Evolutionary conservation across 2,888 invertebrate species (phyloP).

Genomic region (Argyresthia albistria): DNA sequence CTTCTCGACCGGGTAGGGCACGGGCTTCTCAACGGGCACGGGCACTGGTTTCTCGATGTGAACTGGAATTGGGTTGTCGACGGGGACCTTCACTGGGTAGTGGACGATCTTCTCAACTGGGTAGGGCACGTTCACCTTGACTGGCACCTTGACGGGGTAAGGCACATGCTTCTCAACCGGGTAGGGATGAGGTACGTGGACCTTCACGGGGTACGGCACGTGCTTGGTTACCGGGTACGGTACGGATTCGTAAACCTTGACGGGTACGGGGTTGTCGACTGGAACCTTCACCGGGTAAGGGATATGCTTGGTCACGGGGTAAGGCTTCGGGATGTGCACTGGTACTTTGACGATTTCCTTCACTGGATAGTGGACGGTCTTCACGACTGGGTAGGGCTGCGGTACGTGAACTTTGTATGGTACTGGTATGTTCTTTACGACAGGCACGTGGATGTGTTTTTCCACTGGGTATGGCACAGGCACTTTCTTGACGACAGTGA

Average conservation of each 20-base stretch:
- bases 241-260: slow-evolving; percentile 77
- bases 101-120: slow-evolving; percentile 82
- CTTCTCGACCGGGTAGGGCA: slow-evolving; percentile 83
- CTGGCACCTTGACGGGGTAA: slow-evolving; percentile 77
- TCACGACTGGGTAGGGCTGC: slow-evolving; percentile 79
- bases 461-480: slow-evolving; percentile 81
- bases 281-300: slow-evolving; percentile 71
- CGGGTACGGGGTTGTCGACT: slow-evolving; percentile 74
- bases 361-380: slow-evolving; percentile 77
- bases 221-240: slow-evolving; percentile 76
- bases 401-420: slow-evolving; percentile 80
- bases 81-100: slow-evolving; percentile 78
- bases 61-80: slow-evolving; percentile 79
- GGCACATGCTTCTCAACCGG: slow-evolving; percentile 81
- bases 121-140: slow-evolving; percentile 81
- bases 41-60: slow-evolving; percentile 78
- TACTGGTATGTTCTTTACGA: slow-evolving; percentile 76
- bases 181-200: slow-evolving; percentile 80
- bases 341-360: slow-evolving; percentile 78
- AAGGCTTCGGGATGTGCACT: slow-evolving; percentile 77
- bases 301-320: slow-evolving; percentile 78
- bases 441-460: slow-evolving; percentile 77
- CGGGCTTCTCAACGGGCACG: slow-evolving; percentile 80
- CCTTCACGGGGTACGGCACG: slow-evolving; percentile 79
- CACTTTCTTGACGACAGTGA: slow-evolving; percentile 81